These are phyloP conservation scores for Doryteuthis pealeii DNA, from an alignment of 1,140 invertebrate genomes.

Conservation along the genomic window DNA sequence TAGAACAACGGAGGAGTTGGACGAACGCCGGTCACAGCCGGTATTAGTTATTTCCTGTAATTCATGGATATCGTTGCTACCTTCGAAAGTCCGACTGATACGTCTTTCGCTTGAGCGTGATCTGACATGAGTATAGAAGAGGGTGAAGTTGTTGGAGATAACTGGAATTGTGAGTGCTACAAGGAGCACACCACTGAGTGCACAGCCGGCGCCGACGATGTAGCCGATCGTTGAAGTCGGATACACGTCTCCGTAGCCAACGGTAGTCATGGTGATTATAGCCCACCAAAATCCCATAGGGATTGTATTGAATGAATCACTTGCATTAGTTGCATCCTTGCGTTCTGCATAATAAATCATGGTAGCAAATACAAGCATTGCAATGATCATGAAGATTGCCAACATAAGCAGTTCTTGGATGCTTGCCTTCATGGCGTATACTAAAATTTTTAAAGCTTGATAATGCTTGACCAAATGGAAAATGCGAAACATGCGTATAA, in stretches of 20 bases:
- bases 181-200: constrained; percentile 50
- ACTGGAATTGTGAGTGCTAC: constrained; percentile 56
- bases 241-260: constrained; percentile 61
- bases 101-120: constrained; percentile 31
- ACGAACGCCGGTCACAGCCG: constrained; percentile 32
- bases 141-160: constrained; percentile 56
- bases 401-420: constrained; percentile 67
- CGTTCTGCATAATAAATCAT: constrained; percentile 97
- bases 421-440: constrained; percentile 54
- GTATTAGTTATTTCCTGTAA: constrained; percentile 16
- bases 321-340: constrained; percentile 38
- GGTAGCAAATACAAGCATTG: constrained; percentile 96
- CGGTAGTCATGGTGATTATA: constrained; percentile 66
- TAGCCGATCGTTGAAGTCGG: constrained; percentile 63
- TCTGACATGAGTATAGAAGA: constrained; percentile 54
- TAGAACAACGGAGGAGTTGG: constrained; percentile 40
- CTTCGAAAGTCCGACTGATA: constrained; percentile 25
- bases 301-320: constrained; percentile 52
- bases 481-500: constrained; percentile 56
- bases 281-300: constrained; percentile 64
- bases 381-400: constrained; percentile 95
- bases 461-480: constrained; percentile 57
- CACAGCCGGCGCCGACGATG: constrained; percentile 50
- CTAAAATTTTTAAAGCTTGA: constrained; percentile 53
- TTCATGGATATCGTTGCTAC: constrained; percentile 17